These are phyloP conservation scores for Laticauda colubrina DNA, from an alignment of 2,113 vertebrate species.

Conservation along the genomic window DNA sequence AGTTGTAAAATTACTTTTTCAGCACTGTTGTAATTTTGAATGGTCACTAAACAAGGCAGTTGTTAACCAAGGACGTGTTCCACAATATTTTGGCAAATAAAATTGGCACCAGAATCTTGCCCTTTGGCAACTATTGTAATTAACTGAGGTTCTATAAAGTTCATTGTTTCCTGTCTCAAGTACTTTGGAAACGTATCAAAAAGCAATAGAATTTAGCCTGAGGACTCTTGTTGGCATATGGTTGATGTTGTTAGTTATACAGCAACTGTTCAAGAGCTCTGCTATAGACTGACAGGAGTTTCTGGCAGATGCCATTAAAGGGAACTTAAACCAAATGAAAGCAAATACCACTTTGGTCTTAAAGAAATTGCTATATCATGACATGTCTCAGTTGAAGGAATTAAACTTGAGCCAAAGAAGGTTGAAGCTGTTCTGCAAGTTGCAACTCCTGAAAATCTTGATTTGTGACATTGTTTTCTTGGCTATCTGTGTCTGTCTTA, in stretches of 20 bases:
- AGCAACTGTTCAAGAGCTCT: not conserved
- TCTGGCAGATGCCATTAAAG: not conserved
- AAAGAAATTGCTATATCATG: not conserved
- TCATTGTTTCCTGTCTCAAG: not conserved
- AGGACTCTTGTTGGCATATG: not conserved
- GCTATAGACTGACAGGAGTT: not conserved
- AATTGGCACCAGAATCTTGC: not conserved
- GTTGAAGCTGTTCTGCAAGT: not conserved
- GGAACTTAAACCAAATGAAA: not conserved
- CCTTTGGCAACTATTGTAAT: not conserved
- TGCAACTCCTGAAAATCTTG: not conserved
- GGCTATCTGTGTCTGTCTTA: not conserved
- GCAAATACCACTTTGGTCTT: not conserved
- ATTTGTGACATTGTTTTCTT: not conserved
- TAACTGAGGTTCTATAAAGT: not conserved
- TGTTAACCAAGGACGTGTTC: not conserved
- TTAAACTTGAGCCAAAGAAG: not conserved
- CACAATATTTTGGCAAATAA: not conserved
- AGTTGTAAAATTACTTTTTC: not conserved
- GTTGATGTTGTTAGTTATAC: not conserved
- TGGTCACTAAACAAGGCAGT: not conserved
- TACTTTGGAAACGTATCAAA: not conserved
- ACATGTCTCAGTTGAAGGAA: not conserved
- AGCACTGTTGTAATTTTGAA: not conserved
- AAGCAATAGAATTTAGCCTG: not conserved